These are phyloP conservation scores for Pteronura brasiliensis DNA, from an alignment of 2,113 vertebrate species.

Conservation along the genomic window DNA sequence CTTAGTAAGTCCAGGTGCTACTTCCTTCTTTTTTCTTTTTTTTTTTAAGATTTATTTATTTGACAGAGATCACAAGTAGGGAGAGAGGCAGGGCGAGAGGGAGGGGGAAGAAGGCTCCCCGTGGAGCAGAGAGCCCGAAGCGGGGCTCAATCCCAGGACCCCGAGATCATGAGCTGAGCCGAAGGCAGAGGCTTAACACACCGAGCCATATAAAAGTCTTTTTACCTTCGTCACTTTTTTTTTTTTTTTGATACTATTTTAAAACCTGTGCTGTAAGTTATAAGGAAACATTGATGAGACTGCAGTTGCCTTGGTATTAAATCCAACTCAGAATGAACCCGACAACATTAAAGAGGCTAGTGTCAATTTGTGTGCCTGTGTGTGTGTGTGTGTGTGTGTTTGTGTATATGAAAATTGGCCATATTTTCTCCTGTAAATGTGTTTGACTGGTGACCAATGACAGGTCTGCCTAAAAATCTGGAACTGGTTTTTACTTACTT, in stretches of 20 bases:
- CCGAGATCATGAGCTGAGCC: no score
- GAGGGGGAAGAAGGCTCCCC: no score
- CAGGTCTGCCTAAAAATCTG: not conserved
- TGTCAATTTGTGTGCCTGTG: not conserved
- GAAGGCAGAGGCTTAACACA: no score
- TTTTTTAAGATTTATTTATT: no score
- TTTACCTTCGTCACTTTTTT: slow-evolving; percentile 60
- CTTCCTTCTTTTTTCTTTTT: slow-evolving; percentile 35
- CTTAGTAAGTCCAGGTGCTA: slow-evolving; percentile 64
- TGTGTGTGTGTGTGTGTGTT: not conserved
- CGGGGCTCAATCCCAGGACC: no score
- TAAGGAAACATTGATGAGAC: slow-evolving; percentile 63
- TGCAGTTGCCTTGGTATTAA: slow-evolving; percentile 45
- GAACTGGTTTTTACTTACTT: not conserved
- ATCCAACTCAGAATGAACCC: slow-evolving; percentile 57
- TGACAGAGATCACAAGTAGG: no score
- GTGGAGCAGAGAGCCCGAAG: no score
- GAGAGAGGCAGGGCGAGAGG: no score
- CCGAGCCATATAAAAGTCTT: slow-evolving; percentile 53
- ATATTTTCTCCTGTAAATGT: slow-evolving; percentile 20
- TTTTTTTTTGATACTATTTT: slow-evolving; percentile 70
- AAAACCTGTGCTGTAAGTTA: slow-evolving; percentile 68
- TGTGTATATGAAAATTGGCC: not conserved
- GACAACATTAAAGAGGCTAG: not conserved
- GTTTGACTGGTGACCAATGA: not conserved